A percentile compares a stretch with the other conserved stretches of the same genome.
These are phyloP conservation scores for Gopherus evgoodei DNA, from an alignment of 2,113 vertebrate species.

Conservation along the genomic window DNA sequence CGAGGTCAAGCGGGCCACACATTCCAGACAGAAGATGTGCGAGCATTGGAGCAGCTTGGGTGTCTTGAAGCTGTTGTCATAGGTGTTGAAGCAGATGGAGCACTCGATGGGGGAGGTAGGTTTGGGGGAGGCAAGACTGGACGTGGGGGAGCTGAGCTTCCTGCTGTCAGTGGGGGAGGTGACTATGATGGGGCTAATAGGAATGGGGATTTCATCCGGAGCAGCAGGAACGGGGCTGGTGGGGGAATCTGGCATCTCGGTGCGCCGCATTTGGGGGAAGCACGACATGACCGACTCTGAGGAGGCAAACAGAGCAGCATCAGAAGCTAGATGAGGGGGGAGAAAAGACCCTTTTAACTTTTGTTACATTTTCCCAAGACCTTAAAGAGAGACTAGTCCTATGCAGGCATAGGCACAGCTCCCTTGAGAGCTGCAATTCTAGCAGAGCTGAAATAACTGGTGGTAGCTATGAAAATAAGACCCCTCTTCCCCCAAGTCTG, in stretches of 20 bases:
- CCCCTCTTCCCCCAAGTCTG: no score
- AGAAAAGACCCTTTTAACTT: background rate
- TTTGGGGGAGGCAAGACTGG: constrained; percentile 38
- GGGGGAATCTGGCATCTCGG: background rate
- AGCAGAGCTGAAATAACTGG: background rate
- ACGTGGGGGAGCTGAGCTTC: background rate
- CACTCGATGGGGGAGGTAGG: constrained; percentile 84
- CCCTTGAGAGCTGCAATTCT: background rate
- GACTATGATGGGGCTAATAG: constrained; percentile 52
- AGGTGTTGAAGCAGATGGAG: constrained; percentile 95
- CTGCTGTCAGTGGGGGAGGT: constrained; percentile 19
- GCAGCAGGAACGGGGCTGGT: constrained; percentile 15
- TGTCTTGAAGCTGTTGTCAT: constrained; percentile 95
- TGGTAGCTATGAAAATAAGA: background rate
- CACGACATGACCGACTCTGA: constrained; percentile 70
- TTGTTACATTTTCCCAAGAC: background rate
- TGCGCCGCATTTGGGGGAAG: constrained; percentile 69
- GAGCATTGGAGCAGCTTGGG: constrained; percentile 92
- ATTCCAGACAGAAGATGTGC: constrained; percentile 96
- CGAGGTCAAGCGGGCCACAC: constrained; percentile 89
- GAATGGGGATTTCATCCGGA: constrained; percentile 41
- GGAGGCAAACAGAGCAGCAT: background rate
- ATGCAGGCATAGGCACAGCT: background rate
- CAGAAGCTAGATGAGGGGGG: constrained; percentile 33
- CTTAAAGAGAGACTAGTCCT: background rate